Base-by-base conservation (phyloP, 1,140 invertebrate species). In the Ctenoplectra terminalis region DNA sequence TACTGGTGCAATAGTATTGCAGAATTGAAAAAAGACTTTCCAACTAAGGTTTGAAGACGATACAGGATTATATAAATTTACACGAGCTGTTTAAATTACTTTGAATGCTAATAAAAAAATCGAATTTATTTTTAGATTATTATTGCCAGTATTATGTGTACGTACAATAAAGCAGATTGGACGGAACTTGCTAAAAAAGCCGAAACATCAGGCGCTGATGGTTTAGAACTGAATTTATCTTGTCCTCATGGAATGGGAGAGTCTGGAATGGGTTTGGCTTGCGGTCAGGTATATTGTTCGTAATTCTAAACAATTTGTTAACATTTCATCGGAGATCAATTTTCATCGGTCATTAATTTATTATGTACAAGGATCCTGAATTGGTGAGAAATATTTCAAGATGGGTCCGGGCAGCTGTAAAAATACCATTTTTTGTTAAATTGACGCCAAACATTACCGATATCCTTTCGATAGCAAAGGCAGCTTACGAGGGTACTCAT, bases 161-260 rank as follows among this genome's bases (percentile, higher is more conserved):
- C 96, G 7, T 99, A 97, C 92, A 97, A 97, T 89, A 95, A 97
- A 92, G 94, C 94, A 2, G 99, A 99, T 93, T 99, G 99, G 99
- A 96, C 94, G 29, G 95, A 96, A 90, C 91, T 99, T 50, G 95
- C 98, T 0, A 94, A 94, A 88, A 96, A 95, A 92, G 96, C 98
- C 8, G 98, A 98, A 94, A 94, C 95, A 7, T 95, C 98, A 17
- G 99, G 99, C 3, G 96, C 99, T 1, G 98, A 99, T 95, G 98
- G 98, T 1, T 94, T 99, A 7, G 99, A 99, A 93, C 93, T 99
- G 50, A 99, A 99, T 95, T 93, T 99, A 8, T 99, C 98, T 0
- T 99, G 99, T 94, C 99, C 99, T 1, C 99, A 99, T 94, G 99
- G 99, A 37, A 99, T 99, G 98, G 98, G 98, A 3, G 98, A 99